Evolutionary conservation across 2,888 invertebrate genomes (phyloP), one percentile per base, ranked within the genome.

Genomic region (Conchocele bisecta): DNA sequence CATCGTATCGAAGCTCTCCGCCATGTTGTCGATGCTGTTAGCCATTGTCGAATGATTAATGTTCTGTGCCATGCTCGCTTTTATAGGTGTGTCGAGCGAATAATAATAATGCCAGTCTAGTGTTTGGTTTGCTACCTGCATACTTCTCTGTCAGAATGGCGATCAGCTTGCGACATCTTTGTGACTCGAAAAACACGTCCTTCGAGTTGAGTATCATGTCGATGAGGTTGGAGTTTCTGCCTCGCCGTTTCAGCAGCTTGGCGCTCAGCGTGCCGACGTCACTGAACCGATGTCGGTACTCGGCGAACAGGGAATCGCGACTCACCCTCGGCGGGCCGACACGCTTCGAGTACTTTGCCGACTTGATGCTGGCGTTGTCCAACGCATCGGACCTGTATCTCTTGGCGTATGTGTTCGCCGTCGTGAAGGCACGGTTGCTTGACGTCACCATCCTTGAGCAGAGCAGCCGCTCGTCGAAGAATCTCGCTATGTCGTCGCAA

Each of bases 141-240:
- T n/a, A n/a, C n/a, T n/a, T n/a, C n/a, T 28, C n/a, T 9, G 48
- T 9, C 22, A 59, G 24, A 2, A 26, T 22, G 6, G 17, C n/a
- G 6, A 59, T 9, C 22, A 59, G 24, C 3, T 35, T 22, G 6
- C 26, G 11, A 26, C 48, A 59, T 15, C 35, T 46, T 1, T 28
- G 3, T 1, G 59, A 46, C 0, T 20, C 13, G 24, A 59, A 59
- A 35, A 59, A 59, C 15, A 35, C 37, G 4, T 59, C 59, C 20
- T 48, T 59, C 2, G 59, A 59, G 46, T 59, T 59, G 29, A 59
- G 35, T 26, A 59, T 59, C 17, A 59, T 41, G 20, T 59, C 59
- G 26, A 59, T 13, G 15, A 59, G 17, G 24, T 46, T 59, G n/a
- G 46, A n/a, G 48, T 59, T 59, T 35, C 59, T 17, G 24, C 59